A percentile compares a stretch with the other conserved stretches of the same genome.
phyloP scores from a whole-genome alignment of 2,888 invertebrate genomes.

The Neocrepidodera transversa region DNA sequence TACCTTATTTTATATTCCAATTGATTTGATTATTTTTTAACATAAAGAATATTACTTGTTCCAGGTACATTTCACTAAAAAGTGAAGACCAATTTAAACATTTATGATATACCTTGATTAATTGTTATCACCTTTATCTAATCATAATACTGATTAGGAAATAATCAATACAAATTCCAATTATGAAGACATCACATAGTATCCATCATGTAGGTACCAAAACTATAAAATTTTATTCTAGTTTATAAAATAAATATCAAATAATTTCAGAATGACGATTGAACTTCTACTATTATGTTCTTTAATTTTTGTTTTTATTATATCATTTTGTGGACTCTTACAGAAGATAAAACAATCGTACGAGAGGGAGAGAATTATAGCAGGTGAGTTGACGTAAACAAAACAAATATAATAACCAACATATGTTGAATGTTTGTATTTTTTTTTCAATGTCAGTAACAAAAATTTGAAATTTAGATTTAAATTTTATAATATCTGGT shows the following conservation, averaged over 20 bases:
- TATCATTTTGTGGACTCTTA: slow-evolving; percentile 52
- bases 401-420: too few species aligned
- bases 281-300: slow-evolving; percentile 50
- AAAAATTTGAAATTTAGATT: too few species aligned
- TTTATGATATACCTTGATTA: slow-evolving; percentile 1
- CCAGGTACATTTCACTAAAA: background rate
- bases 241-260: slow-evolving; percentile 18
- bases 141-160: slow-evolving; percentile 37
- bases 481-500: too few species aligned
- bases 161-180: slow-evolving; percentile 43
- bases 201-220: slow-evolving; percentile 35
- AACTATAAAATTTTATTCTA: slow-evolving; percentile 8
- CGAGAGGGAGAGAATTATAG: slow-evolving; percentile 46
- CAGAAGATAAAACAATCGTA: slow-evolving; percentile 53
- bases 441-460: too few species aligned
- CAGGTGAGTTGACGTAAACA: slow-evolving; percentile 38
- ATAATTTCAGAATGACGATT: slow-evolving; percentile 48
- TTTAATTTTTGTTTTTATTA: slow-evolving; percentile 51
- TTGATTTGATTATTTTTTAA: too few species aligned
- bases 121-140: slow-evolving; percentile 40
- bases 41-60: background rate
- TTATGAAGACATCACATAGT: slow-evolving; percentile 37
- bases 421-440: background rate
- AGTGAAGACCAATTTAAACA: background rate
- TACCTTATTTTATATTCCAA: too few species aligned